Conservation (phyloP, 2,113 vertebrate species). For the Podarcis raffonei region DNA sequence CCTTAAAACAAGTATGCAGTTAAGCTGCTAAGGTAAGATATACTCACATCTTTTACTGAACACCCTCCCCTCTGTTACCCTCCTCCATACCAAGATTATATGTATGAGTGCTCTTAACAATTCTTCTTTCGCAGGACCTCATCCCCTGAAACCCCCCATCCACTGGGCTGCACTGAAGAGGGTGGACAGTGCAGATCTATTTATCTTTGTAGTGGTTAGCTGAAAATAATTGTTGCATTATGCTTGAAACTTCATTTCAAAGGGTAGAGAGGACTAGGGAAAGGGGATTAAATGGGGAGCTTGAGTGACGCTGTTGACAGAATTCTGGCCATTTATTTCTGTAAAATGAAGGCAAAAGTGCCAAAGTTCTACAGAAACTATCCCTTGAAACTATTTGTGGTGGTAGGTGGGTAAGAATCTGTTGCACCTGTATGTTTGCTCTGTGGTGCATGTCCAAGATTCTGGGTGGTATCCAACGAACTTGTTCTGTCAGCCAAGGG, state of each 20-base stretch:
- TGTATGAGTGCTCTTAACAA: background rate
- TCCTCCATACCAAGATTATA: background rate
- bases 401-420: background rate
- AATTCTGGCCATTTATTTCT: background rate
- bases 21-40: conserved; percentile 94
- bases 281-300: background rate
- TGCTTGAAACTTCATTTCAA: background rate
- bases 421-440: background rate
- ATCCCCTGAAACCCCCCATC: background rate
- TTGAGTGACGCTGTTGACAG: background rate
- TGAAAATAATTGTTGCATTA: background rate
- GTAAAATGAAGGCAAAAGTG: background rate
- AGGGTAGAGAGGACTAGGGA: background rate
- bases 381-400: background rate
- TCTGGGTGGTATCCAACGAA: too few species aligned
- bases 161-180: background rate
- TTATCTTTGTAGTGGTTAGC: background rate
- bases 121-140: background rate
- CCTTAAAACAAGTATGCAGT: conserved; percentile 96
- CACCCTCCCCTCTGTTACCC: background rate
- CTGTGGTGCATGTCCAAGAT: too few species aligned
- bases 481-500: too few species aligned
- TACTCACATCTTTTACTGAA: conserved; percentile 47
- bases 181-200: background rate
- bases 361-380: background rate